These are phyloP conservation scores for Holotrichia oblita DNA, from an alignment of 1,140 invertebrate genomes.

Conservation along the genomic window DNA sequence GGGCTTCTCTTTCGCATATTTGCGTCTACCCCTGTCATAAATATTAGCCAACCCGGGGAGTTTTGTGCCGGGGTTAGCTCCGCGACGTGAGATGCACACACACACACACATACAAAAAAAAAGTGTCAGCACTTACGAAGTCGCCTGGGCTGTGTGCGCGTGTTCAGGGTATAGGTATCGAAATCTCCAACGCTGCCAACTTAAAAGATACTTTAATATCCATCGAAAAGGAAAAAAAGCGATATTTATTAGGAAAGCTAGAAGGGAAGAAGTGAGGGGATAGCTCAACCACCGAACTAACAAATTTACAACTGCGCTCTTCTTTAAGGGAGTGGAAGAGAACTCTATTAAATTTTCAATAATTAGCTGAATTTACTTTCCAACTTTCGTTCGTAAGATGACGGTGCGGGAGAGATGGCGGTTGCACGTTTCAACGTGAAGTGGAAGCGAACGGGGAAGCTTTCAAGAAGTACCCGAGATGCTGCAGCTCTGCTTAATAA, in stretches of 20 bases:
- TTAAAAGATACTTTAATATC: slow-evolving; percentile 14
- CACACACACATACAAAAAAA: too few species aligned
- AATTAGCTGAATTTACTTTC: neutral
- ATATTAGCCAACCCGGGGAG: neutral
- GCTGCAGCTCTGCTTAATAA: neutral
- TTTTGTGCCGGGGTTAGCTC: too few species aligned
- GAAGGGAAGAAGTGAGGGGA: too few species aligned
- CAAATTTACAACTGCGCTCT: neutral
- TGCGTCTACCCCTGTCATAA: neutral
- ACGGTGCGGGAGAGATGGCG: neutral
- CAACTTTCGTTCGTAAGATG: neutral
- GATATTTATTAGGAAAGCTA: neutral
- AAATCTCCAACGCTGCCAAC: neutral
- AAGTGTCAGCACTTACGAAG: slow-evolving; percentile 1
- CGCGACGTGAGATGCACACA: neutral
- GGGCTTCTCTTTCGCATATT: too few species aligned
- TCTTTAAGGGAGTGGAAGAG: neutral
- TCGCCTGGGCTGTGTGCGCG: neutral
- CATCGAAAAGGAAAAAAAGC: slow-evolving; percentile 4
- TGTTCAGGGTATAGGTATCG: neutral
- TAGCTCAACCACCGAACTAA: too few species aligned
- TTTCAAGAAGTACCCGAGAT: neutral
- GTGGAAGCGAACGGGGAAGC: neutral
- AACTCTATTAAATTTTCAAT: slow-evolving; percentile 9
- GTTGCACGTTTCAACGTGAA: too few species aligned